Evolutionary conservation across 2,888 invertebrate genomes (phyloP).

Genomic region (Sarcophaga subvicina): DNA sequence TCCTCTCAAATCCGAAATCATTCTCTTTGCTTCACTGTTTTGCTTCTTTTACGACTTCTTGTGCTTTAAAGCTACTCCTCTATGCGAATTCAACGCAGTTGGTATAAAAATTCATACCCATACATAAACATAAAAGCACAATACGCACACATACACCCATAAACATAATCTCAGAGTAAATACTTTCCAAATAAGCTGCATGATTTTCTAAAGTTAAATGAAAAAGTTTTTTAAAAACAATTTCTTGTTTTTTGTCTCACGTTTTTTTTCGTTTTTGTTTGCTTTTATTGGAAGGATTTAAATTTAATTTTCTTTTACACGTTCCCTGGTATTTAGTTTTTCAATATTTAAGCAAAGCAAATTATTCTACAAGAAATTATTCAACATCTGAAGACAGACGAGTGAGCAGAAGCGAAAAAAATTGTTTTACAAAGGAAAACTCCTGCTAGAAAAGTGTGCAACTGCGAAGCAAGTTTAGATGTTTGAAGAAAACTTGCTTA

Average conservation of each 20-base stretch:
- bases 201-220: constrained; percentile 68
- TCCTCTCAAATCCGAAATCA: too few species aligned
- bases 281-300: constrained; percentile 65
- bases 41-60: too few species aligned
- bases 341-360: constrained; percentile 33
- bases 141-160: background rate
- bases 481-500: background rate
- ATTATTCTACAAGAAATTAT: constrained; percentile 37
- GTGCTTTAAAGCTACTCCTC: too few species aligned
- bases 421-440: background rate
- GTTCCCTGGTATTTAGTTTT: constrained; percentile 27
- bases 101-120: too few species aligned
- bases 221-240: constrained; percentile 66
- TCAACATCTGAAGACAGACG: constrained; percentile 24
- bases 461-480: too few species aligned
- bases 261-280: too few species aligned
- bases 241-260: constrained; percentile 16
- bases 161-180: constrained; percentile 67
- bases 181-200: constrained; percentile 69
- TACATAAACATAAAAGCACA: too few species aligned
- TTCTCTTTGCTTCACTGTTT: too few species aligned
- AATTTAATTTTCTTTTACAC: constrained; percentile 69
- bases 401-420: background rate
- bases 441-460: too few species aligned
- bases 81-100: too few species aligned